phyloP scores from a whole-genome alignment of 2,797 vertebrate species.

The Nannoperca australis region DNA sequence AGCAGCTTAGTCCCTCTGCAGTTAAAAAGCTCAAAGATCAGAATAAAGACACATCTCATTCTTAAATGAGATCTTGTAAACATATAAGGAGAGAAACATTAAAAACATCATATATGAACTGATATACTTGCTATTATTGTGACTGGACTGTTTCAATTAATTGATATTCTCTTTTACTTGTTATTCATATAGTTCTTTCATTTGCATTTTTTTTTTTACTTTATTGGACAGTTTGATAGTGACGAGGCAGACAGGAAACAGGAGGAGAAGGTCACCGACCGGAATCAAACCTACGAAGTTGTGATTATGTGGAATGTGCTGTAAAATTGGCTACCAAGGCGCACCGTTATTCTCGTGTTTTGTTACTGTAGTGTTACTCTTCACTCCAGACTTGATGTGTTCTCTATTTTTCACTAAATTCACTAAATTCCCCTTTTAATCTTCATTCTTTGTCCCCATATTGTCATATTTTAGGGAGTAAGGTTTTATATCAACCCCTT shows the following conservation, averaged over 20 bases:
- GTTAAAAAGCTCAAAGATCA: conserved; percentile 2
- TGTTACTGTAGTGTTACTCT: neutral
- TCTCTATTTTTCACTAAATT: neutral
- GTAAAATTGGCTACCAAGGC: too few species aligned
- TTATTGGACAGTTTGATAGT: too few species aligned
- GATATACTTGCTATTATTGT: neutral
- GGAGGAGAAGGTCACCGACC: too few species aligned
- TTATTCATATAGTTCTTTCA: neutral
- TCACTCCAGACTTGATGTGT: neutral
- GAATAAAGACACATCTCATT: conserved; percentile 10
- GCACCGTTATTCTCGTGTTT: neutral
- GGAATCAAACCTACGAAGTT: too few species aligned
- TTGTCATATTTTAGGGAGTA: conserved; percentile 4
- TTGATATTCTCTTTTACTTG: neutral
- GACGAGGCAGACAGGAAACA: too few species aligned
- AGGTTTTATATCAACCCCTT: neutral
- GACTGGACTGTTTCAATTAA: neutral
- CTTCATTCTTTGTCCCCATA: neutral
- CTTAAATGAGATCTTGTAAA: neutral
- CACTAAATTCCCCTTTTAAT: neutral
- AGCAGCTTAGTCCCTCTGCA: conserved; percentile 10
- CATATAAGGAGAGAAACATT: neutral
- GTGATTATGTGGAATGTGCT: too few species aligned
- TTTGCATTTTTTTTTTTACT: too few species aligned
- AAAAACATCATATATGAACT: neutral